Conservation (phyloP, 2,113 vertebrate species). For the Trogon surrucura region DNA sequence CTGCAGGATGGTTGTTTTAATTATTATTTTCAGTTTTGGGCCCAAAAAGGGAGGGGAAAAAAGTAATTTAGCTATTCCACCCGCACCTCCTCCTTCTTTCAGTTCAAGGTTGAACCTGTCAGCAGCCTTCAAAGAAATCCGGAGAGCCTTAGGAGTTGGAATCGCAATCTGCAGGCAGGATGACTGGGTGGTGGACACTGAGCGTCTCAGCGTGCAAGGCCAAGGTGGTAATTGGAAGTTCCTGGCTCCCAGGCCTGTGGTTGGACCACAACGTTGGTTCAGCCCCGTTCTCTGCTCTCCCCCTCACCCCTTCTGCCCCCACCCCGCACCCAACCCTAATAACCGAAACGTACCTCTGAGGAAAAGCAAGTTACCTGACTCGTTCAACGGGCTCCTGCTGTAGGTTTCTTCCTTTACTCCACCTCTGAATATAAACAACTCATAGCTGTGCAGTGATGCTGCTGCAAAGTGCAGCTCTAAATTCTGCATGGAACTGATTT, state of each 20-base stretch:
- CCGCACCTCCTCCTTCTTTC: not conserved
- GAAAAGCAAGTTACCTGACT: conserved; percentile 20
- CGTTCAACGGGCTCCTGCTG: not conserved
- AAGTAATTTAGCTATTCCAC: not conserved
- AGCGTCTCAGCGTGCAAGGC: not conserved
- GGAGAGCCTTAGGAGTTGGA: not conserved
- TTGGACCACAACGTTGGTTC: not conserved
- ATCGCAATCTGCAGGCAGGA: accelerated
- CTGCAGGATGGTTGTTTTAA: not conserved
- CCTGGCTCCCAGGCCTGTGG: conserved; percentile 35
- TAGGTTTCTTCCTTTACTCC: not conserved
- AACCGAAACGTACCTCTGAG: conserved; percentile 8
- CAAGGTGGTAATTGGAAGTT: conserved; percentile 6
- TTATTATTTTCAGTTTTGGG: not conserved
- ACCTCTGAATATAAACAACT: conserved; percentile 12
- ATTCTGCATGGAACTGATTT: not conserved
- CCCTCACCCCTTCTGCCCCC: not conserved
- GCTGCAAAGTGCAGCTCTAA: not conserved
- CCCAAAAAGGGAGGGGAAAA: not conserved
- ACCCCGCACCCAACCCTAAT: not conserved
- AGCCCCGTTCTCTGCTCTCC: not conserved
- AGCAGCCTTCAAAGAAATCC: not conserved
- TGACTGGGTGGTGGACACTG: not conserved
- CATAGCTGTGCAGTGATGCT: not conserved
- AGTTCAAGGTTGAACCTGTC: not conserved